A percentile compares a stretch with the other conserved stretches of the same genome.
Conservation (phyloP, 2,888 invertebrate genomes). For the Tinea trinotella region DNA sequence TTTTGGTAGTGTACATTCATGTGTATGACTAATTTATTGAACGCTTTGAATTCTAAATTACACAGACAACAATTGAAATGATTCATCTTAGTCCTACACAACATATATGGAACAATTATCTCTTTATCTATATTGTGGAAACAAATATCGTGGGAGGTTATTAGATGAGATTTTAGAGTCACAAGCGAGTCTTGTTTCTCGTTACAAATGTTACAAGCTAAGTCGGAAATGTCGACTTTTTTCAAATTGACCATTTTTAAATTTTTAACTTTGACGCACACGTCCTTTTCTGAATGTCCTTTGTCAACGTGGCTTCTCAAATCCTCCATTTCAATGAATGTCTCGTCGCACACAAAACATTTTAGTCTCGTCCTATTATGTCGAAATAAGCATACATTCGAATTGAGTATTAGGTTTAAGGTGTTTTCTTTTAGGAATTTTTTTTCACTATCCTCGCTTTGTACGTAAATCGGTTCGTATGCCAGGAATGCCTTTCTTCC, state of each 20-base stretch:
- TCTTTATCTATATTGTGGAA: constrained; percentile 49
- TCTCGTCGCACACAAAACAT: constrained; percentile 44
- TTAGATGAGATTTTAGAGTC: constrained; percentile 42
- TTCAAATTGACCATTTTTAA: constrained; percentile 36
- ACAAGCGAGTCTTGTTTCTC: constrained; percentile 32
- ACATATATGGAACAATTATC: constrained; percentile 51
- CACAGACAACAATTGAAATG: constrained; percentile 47
- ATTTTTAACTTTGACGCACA: constrained; percentile 37
- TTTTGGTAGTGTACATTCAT: constrained; percentile 62
- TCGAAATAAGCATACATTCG: constrained; percentile 41
- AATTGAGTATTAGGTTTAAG: constrained; percentile 37
- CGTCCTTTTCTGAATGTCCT: constrained; percentile 32
- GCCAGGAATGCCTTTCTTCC: neutral
- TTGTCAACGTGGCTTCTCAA: constrained; percentile 36
- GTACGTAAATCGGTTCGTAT: too few species aligned
- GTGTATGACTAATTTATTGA: constrained; percentile 55
- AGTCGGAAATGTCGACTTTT: constrained; percentile 42
- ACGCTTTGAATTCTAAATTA: constrained; percentile 48
- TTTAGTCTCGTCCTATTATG: constrained; percentile 37
- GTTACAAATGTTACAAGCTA: constrained; percentile 44
- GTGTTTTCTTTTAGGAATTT: constrained; percentile 31
- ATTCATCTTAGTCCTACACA: constrained; percentile 35
- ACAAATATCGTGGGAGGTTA: constrained; percentile 40
- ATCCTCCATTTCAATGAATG: constrained; percentile 31
- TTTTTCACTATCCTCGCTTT: neutral